phyloP scores from a whole-genome alignment of 2,888 invertebrate species.

The Cheilosia scutellata region DNA sequence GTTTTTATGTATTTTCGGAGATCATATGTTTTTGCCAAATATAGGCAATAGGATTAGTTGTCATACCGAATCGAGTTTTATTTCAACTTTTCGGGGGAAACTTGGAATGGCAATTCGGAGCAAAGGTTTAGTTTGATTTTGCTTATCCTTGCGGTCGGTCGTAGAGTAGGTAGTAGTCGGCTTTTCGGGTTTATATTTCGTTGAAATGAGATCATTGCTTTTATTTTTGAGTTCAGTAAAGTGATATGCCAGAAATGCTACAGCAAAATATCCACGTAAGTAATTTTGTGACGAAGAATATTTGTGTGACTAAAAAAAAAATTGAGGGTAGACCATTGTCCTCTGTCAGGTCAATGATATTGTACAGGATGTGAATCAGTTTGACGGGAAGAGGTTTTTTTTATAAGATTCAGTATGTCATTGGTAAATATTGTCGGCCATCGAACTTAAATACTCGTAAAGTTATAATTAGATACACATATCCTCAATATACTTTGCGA shows the following conservation, averaged over 20 bases:
- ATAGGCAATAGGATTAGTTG: conserved; percentile 49
- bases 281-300: not conserved
- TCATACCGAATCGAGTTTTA: conserved; percentile 24
- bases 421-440: not conserved
- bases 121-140: conserved; percentile 36
- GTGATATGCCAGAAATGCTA: conserved; percentile 41
- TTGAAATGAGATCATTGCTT: conserved; percentile 38
- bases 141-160: conserved; percentile 41
- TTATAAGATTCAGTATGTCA: not conserved
- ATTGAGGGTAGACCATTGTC: not conserved
- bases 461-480: too few relatives aligned
- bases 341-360: not conserved
- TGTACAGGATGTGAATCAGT: not conserved
- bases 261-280: conserved; percentile 58
- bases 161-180: conserved; percentile 4
- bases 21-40: conserved; percentile 38
- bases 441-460: not conserved
- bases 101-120: not conserved
- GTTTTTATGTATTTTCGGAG: conserved; percentile 46
- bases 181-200: not conserved
- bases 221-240: conserved; percentile 7
- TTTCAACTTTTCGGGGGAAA: conserved; percentile 5
- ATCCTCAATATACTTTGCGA: too few relatives aligned
- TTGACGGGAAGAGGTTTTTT: not conserved
- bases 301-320: not conserved